Base-by-base conservation (phyloP, 2,888 invertebrate species). In the Pomacea canaliculata region DNA sequence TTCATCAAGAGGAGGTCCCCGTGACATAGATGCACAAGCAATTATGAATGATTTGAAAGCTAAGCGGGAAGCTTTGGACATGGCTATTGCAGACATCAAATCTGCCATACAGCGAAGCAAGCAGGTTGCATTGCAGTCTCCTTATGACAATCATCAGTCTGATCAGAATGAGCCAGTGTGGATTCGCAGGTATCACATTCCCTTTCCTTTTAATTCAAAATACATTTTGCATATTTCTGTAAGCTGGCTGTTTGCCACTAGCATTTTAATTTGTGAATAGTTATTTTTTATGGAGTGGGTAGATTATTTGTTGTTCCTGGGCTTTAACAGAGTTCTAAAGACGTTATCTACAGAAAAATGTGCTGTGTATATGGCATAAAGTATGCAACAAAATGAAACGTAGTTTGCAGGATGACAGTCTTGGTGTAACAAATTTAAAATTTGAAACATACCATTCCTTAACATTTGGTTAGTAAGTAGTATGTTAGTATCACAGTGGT, bases 71-170 rank as follows among this genome's bases (percentile, higher is more conserved):
- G 89, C 87, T 16, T 76, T 90, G 69, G 89, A 90, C 81, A 81
- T 85, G 79, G 95, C 95, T 63, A 94, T 95, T 86, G 95, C 95
- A 89, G 96, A 96, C 84, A 96, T 96, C 85, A 94, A 96, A 73
- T 93, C 95, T 86, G 95, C 94, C 81, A 91, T 95, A 82, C 96
- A 94, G 91, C 93, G 95, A 90, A 94, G 94, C 81, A 89, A 89
- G 78, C 85, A 84, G n/a, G 84, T 86, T 56, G 79, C 86, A 12
- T 78, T 88, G 60, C 83, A 87, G 76, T 83, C 87, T 9, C 83
- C 87, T 10, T 82, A 83, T 27, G 79, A 80, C 23, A 60, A 8
- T 9, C 82, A 83, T 1, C 80, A 80, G 7, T 73, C 79, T 23
- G 83, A 82, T 27, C 80, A 77, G 13, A 72, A 66, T 48, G 89